Evolutionary conservation across 2,888 invertebrate species (phyloP).

Genomic region (Smittia sp.): DNA sequence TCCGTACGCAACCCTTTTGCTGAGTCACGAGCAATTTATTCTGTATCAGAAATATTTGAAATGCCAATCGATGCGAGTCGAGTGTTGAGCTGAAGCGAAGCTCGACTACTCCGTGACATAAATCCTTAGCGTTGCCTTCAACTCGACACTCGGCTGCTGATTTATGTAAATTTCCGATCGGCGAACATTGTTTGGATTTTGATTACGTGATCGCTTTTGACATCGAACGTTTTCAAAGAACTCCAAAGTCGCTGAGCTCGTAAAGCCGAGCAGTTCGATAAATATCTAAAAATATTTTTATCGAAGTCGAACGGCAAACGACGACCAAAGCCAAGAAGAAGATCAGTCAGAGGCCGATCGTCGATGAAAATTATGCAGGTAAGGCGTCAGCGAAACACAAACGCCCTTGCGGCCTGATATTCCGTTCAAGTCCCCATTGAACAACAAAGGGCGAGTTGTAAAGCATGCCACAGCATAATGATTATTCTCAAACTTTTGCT

Average conservation of each 20-base stretch:
- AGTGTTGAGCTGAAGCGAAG: too few species aligned
- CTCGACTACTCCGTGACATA: conserved; percentile 1
- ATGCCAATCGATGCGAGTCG: not conserved
- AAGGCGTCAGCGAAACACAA: not conserved
- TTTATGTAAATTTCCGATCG: not conserved
- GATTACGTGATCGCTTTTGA: not conserved
- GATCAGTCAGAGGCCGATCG: not conserved
- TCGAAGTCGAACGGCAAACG: too few species aligned
- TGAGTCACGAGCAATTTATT: too few species aligned
- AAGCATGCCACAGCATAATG: not conserved
- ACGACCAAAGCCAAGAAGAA: not conserved
- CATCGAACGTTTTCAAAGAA: not conserved
- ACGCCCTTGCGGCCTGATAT: not conserved
- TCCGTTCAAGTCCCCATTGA: not conserved
- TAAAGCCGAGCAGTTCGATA: not conserved
- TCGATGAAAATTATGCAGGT: not conserved
- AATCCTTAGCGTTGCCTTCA: not conserved
- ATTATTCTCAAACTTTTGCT: not conserved
- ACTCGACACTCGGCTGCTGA: not conserved
- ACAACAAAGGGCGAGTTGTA: not conserved
- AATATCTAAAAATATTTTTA: too few species aligned
- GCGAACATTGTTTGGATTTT: not conserved
- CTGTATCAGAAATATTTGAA: not conserved
- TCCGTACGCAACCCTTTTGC: not conserved
- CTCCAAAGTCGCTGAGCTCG: not conserved